Percentiles rank a stretch among this genome's conserved stretches.
Conservation (phyloP, 2,113 vertebrate genomes). For the Solenodon paradoxus region DNA sequence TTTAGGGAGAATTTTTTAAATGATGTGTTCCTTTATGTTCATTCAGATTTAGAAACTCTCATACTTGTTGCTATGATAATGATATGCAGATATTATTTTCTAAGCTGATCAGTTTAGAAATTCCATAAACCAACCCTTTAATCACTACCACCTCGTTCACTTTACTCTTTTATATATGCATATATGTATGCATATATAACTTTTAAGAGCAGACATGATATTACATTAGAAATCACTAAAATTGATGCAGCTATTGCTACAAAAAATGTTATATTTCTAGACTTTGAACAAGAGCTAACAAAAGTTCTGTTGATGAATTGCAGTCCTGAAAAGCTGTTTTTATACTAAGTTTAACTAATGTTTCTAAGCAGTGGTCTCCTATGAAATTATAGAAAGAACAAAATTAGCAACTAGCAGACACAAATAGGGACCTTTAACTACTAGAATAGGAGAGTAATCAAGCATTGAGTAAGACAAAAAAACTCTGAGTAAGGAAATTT, state of each 20-base stretch:
- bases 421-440: not conserved
- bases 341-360: conserved; percentile 31
- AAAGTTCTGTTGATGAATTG: conserved; percentile 19
- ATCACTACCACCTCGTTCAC: not conserved
- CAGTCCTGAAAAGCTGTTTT: not conserved
- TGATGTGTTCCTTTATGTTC: conserved; percentile 1
- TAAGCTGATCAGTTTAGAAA: conserved; percentile 11
- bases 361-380: not conserved
- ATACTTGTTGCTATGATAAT: not conserved
- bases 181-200: not conserved
- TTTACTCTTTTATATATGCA: not conserved
- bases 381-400: conserved; percentile 7
- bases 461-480: not conserved
- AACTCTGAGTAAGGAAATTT: not conserved
- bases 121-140: not conserved
- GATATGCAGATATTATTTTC: not conserved
- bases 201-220: not conserved
- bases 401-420: not conserved
- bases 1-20: conserved; percentile 31
- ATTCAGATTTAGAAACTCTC: conserved; percentile 20
- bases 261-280: conserved; percentile 12
- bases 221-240: conserved; percentile 18
- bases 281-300: conserved; percentile 20
- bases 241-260: not conserved
- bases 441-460: not conserved